Evolutionary conservation across 2,888 invertebrate genomes (phyloP).

Genomic region (Ceramica pisi): DNA sequence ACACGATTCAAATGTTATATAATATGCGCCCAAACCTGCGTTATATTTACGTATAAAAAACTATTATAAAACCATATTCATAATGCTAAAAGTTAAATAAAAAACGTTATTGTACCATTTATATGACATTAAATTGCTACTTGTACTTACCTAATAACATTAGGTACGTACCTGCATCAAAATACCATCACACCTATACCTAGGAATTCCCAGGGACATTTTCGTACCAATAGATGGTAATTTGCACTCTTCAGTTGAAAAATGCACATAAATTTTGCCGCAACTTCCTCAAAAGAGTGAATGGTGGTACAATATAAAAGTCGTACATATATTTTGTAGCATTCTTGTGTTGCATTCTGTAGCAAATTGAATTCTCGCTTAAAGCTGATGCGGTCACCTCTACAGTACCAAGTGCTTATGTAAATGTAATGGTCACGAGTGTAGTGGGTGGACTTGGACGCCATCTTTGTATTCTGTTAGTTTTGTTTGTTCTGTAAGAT

Average conservation of each 20-base stretch:
- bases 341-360: slow-evolving; percentile 63
- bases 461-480: slow-evolving; percentile 21
- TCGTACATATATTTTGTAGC: slow-evolving; percentile 61
- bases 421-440: slow-evolving; percentile 46
- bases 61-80: too few relatives aligned
- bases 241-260: slow-evolving; percentile 50
- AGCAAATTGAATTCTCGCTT: slow-evolving; percentile 70
- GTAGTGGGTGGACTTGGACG: slow-evolving; percentile 1
- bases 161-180: background rate
- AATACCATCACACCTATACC: background rate
- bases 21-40: too few relatives aligned
- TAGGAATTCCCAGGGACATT: slow-evolving; percentile 37
- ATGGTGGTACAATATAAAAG: slow-evolving; percentile 61
- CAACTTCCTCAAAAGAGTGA: slow-evolving; percentile 56
- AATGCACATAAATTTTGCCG: slow-evolving; percentile 65
- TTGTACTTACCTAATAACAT: too few relatives aligned
- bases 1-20: too few relatives aligned
- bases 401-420: slow-evolving; percentile 51
- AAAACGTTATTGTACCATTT: too few relatives aligned
- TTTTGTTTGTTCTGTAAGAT: slow-evolving; percentile 8
- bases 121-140: too few relatives aligned
- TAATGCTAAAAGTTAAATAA: too few relatives aligned
- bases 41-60: too few relatives aligned
- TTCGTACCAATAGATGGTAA: slow-evolving; percentile 61
- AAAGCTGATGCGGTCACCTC: slow-evolving; percentile 65